phyloP scores from a whole-genome alignment of 2,888 invertebrate species.

The Parnassius apollo region DNA sequence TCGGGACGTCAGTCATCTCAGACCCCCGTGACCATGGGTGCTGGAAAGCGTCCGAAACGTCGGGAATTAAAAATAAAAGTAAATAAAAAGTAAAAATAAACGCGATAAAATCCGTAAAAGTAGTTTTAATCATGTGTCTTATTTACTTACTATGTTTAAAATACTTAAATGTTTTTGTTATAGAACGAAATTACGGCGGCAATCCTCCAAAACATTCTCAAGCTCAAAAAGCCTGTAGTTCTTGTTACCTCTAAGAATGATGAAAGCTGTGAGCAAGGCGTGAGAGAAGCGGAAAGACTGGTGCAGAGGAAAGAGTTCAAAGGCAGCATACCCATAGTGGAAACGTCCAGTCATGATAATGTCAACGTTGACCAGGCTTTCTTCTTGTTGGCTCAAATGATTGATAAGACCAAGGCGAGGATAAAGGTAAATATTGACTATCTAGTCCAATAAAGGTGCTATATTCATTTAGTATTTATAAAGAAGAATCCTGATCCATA shows the following conservation, averaged over 20 bases:
- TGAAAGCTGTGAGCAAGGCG: slow-evolving; percentile 92
- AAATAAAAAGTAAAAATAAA: too few relatives aligned
- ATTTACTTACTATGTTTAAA: too few relatives aligned
- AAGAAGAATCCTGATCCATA: slow-evolving; percentile 10
- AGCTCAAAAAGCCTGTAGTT: slow-evolving; percentile 97
- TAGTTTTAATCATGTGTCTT: too few relatives aligned
- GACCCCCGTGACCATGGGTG: too few relatives aligned
- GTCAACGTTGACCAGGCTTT: slow-evolving; percentile 97
- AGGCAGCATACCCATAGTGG: slow-evolving; percentile 92
- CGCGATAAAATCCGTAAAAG: too few relatives aligned
- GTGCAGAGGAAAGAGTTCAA: slow-evolving; percentile 94
- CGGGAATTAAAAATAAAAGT: too few relatives aligned
- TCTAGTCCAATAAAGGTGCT: too few relatives aligned
- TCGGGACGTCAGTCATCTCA: too few relatives aligned
- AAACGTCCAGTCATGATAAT: slow-evolving; percentile 97
- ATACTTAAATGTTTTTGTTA: slow-evolving; percentile 12
- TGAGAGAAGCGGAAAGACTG: slow-evolving; percentile 93
- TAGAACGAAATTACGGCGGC: slow-evolving; percentile 89
- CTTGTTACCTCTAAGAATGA: slow-evolving; percentile 98
- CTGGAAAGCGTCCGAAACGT: too few relatives aligned
- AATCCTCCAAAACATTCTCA: slow-evolving; percentile 91
- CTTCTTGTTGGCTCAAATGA: slow-evolving; percentile 93
- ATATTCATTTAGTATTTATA: too few relatives aligned
- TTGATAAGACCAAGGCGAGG: slow-evolving; percentile 93
- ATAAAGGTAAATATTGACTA: slow-evolving; percentile 66